Evolutionary conservation across 1,140 invertebrate species (phyloP).

Genomic region (Drosophila willistoni): DNA sequence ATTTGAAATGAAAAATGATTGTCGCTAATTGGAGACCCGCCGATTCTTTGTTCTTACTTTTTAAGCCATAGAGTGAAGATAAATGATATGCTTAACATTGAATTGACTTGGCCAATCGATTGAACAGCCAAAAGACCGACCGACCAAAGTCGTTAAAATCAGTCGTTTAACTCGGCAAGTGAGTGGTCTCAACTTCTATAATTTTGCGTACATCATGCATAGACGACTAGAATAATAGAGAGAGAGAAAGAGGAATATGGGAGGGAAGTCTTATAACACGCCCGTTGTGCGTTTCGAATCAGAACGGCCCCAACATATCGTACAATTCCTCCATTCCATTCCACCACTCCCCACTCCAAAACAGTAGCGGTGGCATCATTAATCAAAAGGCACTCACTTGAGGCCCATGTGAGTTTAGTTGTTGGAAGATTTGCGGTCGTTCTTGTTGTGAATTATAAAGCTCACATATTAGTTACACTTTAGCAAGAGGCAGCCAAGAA

Average conservation of each 20-base stretch:
- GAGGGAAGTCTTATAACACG: neutral
- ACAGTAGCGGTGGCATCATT: conserved; percentile 72
- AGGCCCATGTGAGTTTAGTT: conserved; percentile 13
- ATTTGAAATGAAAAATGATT: conserved; percentile 66
- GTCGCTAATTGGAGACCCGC: conserved; percentile 65
- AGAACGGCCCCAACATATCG: conserved; percentile 26
- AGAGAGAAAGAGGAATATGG: neutral
- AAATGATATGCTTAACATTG: conserved; percentile 69
- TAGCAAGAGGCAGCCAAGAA: conserved; percentile 3
- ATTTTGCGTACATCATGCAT: conserved; percentile 8
- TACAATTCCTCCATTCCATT: neutral
- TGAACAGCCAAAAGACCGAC: conserved; percentile 21
- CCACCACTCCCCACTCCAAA: conserved; percentile 27
- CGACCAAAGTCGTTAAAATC: conserved; percentile 60
- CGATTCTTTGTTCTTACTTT: conserved; percentile 40
- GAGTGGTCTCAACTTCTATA: conserved; percentile 15
- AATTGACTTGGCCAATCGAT: conserved; percentile 31
- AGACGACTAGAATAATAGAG: conserved; percentile 12
- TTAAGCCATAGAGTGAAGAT: conserved; percentile 34
- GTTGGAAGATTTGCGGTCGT: conserved; percentile 4
- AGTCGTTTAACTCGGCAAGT: conserved; percentile 53
- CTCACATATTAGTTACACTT: conserved; percentile 74
- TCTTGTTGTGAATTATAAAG: conserved; percentile 22
- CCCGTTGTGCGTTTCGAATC: conserved; percentile 62
- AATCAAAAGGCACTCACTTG: conserved; percentile 67